Conservation (phyloP, 2,888 invertebrate species). For the Stenodera caucasica region DNA sequence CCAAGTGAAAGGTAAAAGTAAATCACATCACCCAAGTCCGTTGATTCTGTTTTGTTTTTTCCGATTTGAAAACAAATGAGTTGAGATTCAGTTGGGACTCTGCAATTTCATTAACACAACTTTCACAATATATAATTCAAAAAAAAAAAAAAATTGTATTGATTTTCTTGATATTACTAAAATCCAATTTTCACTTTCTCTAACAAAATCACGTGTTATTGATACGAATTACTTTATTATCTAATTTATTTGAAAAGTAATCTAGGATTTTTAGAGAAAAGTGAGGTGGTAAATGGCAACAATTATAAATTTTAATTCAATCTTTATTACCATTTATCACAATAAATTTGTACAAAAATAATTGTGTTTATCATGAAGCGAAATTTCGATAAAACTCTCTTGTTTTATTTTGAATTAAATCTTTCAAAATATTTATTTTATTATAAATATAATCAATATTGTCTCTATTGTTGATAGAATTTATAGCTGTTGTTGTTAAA, state of each 20-base stretch:
- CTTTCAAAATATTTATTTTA: constrained; percentile 7
- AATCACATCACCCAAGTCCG: background rate
- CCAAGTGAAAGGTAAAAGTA: constrained; percentile 2
- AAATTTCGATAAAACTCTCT: background rate
- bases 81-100: too few species aligned
- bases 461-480: constrained; percentile 28
- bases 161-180: too few species aligned
- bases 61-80: too few species aligned
- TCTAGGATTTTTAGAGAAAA: too few species aligned
- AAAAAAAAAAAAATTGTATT: too few species aligned
- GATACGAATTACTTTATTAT: background rate
- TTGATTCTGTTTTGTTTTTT: background rate
- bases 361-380: background rate
- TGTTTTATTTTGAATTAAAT: background rate
- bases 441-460: constrained; percentile 21
- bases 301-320: background rate
- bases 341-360: background rate
- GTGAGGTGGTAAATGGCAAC: background rate
- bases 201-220: background rate
- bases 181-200: constrained; percentile 6
- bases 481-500: constrained; percentile 25
- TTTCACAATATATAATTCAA: too few species aligned
- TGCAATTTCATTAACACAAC: too few species aligned
- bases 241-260: too few species aligned
- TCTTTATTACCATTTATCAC: background rate